phyloP scores from a whole-genome alignment of 2,113 vertebrate genomes.

The Hystrix brachyura region DNA sequence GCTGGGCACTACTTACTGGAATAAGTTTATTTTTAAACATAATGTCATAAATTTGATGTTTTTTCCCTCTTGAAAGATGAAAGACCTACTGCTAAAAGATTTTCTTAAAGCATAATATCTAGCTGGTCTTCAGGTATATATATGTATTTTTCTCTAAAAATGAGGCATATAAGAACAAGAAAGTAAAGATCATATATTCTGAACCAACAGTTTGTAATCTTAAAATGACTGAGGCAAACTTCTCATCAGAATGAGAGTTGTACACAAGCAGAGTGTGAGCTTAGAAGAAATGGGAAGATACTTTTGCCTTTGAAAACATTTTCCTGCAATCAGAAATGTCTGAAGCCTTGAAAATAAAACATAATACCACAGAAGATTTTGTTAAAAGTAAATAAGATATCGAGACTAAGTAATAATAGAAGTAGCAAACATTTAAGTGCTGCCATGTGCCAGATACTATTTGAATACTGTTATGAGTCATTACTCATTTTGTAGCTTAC shows the following conservation, averaged over 20 bases:
- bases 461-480: neutral
- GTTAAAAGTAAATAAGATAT: neutral
- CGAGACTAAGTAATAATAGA: neutral
- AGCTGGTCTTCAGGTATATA: neutral
- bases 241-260: slow-evolving; percentile 20
- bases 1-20: neutral
- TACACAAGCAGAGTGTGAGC: neutral
- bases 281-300: neutral
- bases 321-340: neutral
- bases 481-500: neutral
- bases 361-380: neutral
- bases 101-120: neutral
- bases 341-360: slow-evolving; percentile 28
- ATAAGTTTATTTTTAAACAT: slow-evolving; percentile 3
- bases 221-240: neutral
- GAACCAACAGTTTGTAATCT: neutral
- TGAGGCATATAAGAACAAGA: neutral
- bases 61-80: neutral
- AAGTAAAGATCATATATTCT: neutral
- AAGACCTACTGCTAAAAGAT: neutral
- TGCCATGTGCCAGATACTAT: neutral
- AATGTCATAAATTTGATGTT: neutral
- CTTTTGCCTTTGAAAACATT: neutral
- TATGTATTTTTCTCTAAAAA: neutral
- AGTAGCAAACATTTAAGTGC: neutral